Evolutionary conservation across 2,113 vertebrate genomes (phyloP).

Genomic region (Bubalus kerabau): DNA sequence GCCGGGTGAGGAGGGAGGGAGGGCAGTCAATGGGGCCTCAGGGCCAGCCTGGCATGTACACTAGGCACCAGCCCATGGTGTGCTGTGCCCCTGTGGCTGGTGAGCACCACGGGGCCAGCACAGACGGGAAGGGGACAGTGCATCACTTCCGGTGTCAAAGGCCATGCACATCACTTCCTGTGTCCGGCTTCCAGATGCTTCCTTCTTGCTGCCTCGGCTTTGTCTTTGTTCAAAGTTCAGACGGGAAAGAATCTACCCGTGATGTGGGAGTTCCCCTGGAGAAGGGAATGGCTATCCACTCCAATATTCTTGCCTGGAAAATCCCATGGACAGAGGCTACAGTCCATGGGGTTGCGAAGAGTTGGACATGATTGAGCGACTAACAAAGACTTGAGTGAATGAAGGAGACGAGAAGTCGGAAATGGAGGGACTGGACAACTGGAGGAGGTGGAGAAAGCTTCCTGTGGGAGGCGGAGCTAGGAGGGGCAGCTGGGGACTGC

Average conservation of each 20-base stretch:
- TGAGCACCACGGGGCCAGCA: fast-evolving
- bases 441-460: background rate
- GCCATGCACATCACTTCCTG: background rate
- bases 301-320: background rate
- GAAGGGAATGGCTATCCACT: background rate
- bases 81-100: background rate
- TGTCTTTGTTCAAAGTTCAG: background rate
- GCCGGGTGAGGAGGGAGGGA: fast-evolving
- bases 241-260: background rate
- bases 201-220: background rate
- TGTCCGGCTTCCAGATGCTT: background rate
- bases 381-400: background rate
- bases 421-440: background rate
- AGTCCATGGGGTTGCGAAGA: background rate
- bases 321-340: background rate
- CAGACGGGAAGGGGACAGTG: fast-evolving
- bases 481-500: fast-evolving
- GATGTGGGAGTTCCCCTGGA: background rate
- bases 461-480: background rate
- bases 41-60: background rate
- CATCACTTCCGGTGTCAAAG: background rate
- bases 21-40: background rate
- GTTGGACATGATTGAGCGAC: background rate
- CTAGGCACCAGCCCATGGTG: too few species aligned
- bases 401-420: background rate